Conservation (phyloP, 1,140 invertebrate genomes). For the Mesaphorura yosii region DNA sequence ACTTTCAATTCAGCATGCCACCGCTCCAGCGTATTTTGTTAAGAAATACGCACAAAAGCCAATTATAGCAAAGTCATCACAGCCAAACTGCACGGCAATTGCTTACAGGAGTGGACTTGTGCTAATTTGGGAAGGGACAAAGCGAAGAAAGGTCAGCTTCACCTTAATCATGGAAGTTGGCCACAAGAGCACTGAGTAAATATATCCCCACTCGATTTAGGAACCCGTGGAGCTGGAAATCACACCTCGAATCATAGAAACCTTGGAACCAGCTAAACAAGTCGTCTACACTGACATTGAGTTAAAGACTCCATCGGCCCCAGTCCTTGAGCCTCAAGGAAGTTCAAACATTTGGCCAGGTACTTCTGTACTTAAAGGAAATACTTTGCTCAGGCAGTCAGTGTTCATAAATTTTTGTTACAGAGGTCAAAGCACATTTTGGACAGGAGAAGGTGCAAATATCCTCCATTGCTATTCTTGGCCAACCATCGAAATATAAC, state of each 20-base stretch:
- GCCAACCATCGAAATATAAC: not conserved
- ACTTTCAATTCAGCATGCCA: constrained; percentile 75
- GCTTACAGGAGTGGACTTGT: constrained; percentile 47
- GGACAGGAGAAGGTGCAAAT: not conserved
- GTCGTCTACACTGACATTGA: not conserved
- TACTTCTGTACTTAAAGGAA: too few relatives aligned
- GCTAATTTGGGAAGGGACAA: constrained; percentile 60
- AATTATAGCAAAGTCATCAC: constrained; percentile 57
- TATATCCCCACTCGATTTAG: not conserved
- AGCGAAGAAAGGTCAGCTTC: constrained; percentile 51
- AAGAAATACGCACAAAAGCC: constrained; percentile 45
- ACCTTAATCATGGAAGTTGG: not conserved
- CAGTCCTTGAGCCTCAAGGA: not conserved
- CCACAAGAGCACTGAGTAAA: not conserved
- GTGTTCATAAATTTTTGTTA: not conserved
- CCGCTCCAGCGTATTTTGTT: constrained; percentile 57
- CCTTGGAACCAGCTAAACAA: not conserved
- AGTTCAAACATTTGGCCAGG: too few relatives aligned
- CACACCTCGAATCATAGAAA: not conserved
- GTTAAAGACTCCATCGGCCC: too few relatives aligned
- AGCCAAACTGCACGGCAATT: constrained; percentile 46
- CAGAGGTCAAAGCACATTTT: not conserved
- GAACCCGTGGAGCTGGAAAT: constrained; percentile 1
- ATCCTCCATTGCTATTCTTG: not conserved
- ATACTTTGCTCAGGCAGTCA: too few relatives aligned